A percentile compares a stretch with the other conserved stretches of the same genome.
Evolutionary conservation across 2,113 vertebrate species (phyloP).

Genomic region (Rhagologus leucostigma): DNA sequence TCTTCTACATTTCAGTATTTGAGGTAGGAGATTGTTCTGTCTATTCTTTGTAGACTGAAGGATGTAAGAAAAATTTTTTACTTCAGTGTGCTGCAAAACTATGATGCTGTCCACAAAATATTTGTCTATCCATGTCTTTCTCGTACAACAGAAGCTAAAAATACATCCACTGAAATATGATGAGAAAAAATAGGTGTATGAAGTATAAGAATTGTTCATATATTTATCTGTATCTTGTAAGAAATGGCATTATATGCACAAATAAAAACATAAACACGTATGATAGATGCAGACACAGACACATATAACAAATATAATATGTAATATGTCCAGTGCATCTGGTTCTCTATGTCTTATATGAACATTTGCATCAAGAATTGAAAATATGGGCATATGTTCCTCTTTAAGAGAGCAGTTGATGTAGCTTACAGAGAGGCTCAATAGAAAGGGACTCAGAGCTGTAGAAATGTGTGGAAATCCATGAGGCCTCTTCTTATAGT

Average conservation of each 20-base stretch:
- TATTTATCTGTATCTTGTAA: background rate
- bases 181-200: background rate
- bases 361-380: background rate
- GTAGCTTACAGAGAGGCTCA: background rate
- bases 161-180: rapidly evolving
- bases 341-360: background rate
- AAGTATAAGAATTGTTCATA: background rate
- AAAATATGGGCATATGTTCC: background rate
- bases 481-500: background rate
- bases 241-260: background rate
- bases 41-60: background rate
- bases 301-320: background rate
- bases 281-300: background rate
- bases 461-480: background rate
- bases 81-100: background rate
- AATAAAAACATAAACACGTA: background rate
- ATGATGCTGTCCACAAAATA: background rate
- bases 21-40: background rate
- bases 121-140: background rate
- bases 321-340: background rate
- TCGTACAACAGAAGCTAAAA: background rate
- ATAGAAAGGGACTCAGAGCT: background rate
- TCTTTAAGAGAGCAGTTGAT: background rate
- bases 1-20: background rate
- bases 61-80: background rate